Percentiles rank a stretch among this genome's conserved stretches.
phyloP scores from a whole-genome alignment of 2,797 vertebrate species.

The Chelonia mydas region DNA sequence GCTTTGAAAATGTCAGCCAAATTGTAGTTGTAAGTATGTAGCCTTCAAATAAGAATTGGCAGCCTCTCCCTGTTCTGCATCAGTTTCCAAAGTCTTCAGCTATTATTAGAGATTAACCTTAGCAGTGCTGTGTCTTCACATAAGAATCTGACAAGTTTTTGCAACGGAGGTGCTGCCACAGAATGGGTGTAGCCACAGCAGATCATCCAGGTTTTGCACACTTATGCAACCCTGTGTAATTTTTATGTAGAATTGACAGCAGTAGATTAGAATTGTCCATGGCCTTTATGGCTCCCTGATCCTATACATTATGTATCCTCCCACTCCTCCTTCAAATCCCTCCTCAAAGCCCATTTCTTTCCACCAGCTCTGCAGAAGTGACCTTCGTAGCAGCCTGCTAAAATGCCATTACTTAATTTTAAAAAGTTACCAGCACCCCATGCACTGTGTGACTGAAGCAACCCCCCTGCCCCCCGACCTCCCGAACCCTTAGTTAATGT shows the following conservation, averaged over 20 bases:
- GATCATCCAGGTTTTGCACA: not conserved
- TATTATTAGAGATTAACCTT: conserved; percentile 29
- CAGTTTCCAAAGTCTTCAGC: not conserved
- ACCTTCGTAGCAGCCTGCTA: not conserved
- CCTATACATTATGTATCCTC: not conserved
- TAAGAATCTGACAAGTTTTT: conserved; percentile 3
- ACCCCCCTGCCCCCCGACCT: no score
- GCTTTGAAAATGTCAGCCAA: conserved; percentile 73
- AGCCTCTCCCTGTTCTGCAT: conserved; percentile 1
- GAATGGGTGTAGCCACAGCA: conserved; percentile 11
- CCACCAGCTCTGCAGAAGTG: not conserved
- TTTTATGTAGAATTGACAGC: conserved; percentile 16
- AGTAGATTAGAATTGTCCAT: conserved; percentile 16
- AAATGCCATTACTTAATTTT: not conserved
- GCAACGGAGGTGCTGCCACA: not conserved
- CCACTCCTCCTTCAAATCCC: not conserved
- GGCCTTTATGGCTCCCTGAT: not conserved
- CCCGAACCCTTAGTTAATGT: no score
- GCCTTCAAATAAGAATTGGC: conserved; percentile 74
- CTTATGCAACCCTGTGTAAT: not conserved
- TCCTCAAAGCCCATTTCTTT: not conserved
- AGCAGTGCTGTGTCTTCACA: not conserved
- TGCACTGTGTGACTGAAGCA: not conserved
- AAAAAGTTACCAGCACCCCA: not conserved
- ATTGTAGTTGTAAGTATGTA: conserved; percentile 61